phyloP scores from a whole-genome alignment of 1,140 invertebrate species.

The Colletes gigas region DNA sequence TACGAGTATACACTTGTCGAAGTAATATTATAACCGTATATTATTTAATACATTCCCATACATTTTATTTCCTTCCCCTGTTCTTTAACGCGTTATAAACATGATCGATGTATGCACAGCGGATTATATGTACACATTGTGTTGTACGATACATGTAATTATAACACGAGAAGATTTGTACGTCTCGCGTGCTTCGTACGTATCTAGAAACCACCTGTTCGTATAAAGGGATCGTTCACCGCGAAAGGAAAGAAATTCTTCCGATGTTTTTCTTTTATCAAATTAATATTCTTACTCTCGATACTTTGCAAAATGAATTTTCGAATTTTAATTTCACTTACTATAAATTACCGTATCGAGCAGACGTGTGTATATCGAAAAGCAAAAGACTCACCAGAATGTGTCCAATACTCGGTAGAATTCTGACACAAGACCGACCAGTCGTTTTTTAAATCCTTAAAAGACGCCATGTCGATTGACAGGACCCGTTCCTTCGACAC shows the following conservation, averaged over 20 bases:
- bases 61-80: no score
- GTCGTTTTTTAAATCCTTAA: constrained; percentile 74
- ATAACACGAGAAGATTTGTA: not conserved
- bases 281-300: no score
- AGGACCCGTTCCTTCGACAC: constrained; percentile 21
- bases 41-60: not conserved
- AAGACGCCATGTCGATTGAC: constrained; percentile 70
- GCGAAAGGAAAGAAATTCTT: not conserved
- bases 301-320: not conserved
- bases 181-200: not conserved
- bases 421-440: constrained; percentile 76
- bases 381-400: constrained; percentile 65
- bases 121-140: no score
- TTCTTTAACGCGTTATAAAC: no score
- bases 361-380: not conserved
- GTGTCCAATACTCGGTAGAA: constrained; percentile 70
- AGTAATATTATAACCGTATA: not conserved
- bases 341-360: not conserved
- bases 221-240: not conserved
- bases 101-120: no score
- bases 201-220: not conserved
- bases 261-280: no score
- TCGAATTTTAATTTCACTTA: not conserved
- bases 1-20: not conserved
- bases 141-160: no score